Conservation (phyloP, 2,113 vertebrate species). For the Tautogolabrus adspersus region DNA sequence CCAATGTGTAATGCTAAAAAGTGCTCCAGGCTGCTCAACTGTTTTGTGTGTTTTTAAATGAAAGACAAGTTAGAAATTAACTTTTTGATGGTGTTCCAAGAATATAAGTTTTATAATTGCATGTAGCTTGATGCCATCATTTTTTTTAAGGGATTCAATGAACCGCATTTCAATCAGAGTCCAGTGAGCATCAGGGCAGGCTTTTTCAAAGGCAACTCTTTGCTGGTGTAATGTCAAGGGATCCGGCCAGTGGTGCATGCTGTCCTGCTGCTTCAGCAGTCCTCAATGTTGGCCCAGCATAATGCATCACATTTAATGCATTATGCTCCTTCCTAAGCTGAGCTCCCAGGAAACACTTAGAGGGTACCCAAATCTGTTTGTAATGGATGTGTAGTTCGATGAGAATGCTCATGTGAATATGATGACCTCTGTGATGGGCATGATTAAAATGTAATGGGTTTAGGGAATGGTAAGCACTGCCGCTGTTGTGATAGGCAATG, state of each 20-base stretch:
- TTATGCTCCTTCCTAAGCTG: constrained; percentile 45
- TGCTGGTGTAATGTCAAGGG: constrained; percentile 25
- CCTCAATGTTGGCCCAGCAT: constrained; percentile 17
- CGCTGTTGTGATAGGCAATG: constrained; percentile 9
- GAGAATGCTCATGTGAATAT: constrained; percentile 54
- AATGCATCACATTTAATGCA: constrained; percentile 62
- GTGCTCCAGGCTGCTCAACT: neutral
- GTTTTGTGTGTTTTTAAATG: neutral
- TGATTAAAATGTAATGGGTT: constrained; percentile 57
- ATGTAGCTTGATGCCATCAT: neutral
- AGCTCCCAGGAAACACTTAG: constrained; percentile 58
- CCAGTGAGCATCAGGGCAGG: constrained; percentile 9
- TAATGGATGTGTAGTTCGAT: constrained; percentile 57
- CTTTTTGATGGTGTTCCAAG: neutral
- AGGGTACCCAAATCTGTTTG: constrained; percentile 46
- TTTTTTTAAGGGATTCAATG: neutral
- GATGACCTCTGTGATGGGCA: constrained; percentile 51
- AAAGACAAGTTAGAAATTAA: neutral
- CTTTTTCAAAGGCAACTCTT: constrained; percentile 2
- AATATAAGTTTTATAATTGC: constrained; percentile 10
- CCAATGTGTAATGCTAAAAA: neutral
- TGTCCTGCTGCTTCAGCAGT: constrained; percentile 64
- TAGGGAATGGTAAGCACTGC: constrained; percentile 28
- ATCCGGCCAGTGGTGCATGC: constrained; percentile 30
- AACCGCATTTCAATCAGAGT: neutral